Evolutionary conservation across 2,888 invertebrate species (phyloP), one percentile per base, ranked within the genome.

Genomic region (Hirtodrosophila alboralis): DNA sequence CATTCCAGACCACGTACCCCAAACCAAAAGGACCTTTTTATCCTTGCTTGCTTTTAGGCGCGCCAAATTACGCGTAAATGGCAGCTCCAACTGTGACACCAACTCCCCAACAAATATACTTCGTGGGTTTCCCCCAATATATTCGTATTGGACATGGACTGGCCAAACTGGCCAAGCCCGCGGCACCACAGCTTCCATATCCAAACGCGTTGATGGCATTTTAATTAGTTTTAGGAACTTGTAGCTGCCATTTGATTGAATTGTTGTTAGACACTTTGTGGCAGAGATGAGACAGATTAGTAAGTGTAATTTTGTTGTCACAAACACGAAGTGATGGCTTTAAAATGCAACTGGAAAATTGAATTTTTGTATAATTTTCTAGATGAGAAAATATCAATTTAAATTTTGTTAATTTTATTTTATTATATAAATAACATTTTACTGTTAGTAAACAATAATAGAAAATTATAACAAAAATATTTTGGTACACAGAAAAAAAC

Each of bases 31-130:
- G 5, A 7, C 43, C 16, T 33, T 43, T 33, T 37, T 30, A 10
- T 0, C 23, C 1, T 41, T 27, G 52, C 59, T 34, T 44, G 72
- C 75, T 81, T 81, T 86, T 81, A 76, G 86, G 86, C 67, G 68
- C 86, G 62, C 61, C 84, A 86, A 87, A 86, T 81, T 86, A 86
- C 86, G 79, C 84, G 80, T 78, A 76, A 79, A 85, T 80, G 77
- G 77, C 74, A 85, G 56, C 58, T 58, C 78, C 67, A 84, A 76
- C 80, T 79, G 64, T 54, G 37, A 37, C 45, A 14, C 31, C 48
- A 21, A 27, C 34, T 18, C 12, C 37, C 27, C 1, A n/a, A 9
- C 31, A 7, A 56, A 47, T 26, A 28, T 38, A n/a, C n/a, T 23
- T 14, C 31, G 13, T 9, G 4, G 18, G 9, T 31, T 13, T 7